phyloP scores from a whole-genome alignment of 2,797 vertebrate genomes.

The Delichon dasypus region DNA sequence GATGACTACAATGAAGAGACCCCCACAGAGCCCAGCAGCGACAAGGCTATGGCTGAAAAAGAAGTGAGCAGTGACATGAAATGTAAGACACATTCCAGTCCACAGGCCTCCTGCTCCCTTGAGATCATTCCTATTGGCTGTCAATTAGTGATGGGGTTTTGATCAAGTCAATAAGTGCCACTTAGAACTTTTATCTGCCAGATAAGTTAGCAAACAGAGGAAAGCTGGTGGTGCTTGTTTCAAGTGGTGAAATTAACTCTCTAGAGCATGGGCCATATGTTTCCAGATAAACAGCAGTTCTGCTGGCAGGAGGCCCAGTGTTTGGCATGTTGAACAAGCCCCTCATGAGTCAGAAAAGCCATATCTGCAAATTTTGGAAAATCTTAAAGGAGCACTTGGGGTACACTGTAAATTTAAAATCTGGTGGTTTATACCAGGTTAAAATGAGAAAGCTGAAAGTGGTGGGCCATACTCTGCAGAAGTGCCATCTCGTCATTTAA shows the following conservation, averaged over 20 bases:
- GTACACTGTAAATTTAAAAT: background rate
- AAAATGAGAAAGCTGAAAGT: background rate
- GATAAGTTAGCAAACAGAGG: conserved; percentile 57
- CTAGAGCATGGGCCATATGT: background rate
- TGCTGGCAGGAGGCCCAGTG: background rate
- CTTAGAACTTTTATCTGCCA: conserved; percentile 14
- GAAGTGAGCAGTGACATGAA: conserved; percentile 86
- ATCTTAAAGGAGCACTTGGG: background rate
- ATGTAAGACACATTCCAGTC: conserved; percentile 75
- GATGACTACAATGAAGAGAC: conserved; percentile 79
- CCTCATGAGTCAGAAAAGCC: background rate
- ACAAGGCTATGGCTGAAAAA: conserved; percentile 78
- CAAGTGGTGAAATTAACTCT: background rate
- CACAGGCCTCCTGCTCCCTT: background rate
- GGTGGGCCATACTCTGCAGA: background rate
- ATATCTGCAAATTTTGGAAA: background rate
- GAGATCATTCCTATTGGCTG: background rate
- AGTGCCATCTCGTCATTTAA: background rate
- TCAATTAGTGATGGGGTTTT: background rate
- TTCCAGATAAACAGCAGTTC: background rate
- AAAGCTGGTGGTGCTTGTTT: conserved; percentile 2
- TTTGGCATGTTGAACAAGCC: background rate
- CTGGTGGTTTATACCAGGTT: background rate
- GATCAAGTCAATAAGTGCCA: background rate
- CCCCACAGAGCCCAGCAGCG: conserved; percentile 69